Base-by-base conservation (phyloP, 2,888 invertebrate species). In the Timandra comae region DNA sequence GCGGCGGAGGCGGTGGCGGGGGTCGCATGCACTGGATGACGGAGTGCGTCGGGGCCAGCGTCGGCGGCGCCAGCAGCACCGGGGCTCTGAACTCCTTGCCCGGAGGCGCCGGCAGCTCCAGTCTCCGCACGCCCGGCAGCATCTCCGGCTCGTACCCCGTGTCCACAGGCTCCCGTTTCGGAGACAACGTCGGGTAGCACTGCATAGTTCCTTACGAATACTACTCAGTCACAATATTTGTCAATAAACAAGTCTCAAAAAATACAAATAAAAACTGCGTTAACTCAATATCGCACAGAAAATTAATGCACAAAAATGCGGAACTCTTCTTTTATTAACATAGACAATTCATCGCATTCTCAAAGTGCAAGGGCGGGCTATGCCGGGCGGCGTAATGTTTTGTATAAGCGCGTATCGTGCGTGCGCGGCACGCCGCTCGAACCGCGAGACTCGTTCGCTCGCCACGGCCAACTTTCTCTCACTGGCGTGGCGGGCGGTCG, bases 401-500 rank as follows among this genome's bases (percentile, higher is more conserved):
- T n/a, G n/a, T n/a, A n/a, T n/a, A 55, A 56, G 60, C 70, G 74
- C 70, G 73, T 66, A 56, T 57, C 61, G 64, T 67, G 70, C 77
- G 75, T 73, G 73, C 67, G 67, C 63, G 78, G 65, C 75, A 67
- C 72, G 73, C 73, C 74, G 76, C 79, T 71, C 66, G 63, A 67
- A 66, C 63, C 73, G 79, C 81, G 81, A 70, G 75, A 81, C 71
- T 79, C 80, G 85, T 85, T 81, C 84, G 81, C 77, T 78, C 85
- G 71, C 69, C 74, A 75, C 86, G 84, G 69, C 76, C 74, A 80
- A 85, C 86, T 86, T 86, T 86, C 86, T 85, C 86, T 81, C 73
- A 86, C 86, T 86, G 86, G 80, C 81, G 74, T 72, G 73, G 74
- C 76, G 70, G 67, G 70, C 74, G 73, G 63, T 62, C 70, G 78